These are phyloP conservation scores for Casuarius casuarius DNA, from an alignment of 2,113 vertebrate species.

Conservation along the genomic window DNA sequence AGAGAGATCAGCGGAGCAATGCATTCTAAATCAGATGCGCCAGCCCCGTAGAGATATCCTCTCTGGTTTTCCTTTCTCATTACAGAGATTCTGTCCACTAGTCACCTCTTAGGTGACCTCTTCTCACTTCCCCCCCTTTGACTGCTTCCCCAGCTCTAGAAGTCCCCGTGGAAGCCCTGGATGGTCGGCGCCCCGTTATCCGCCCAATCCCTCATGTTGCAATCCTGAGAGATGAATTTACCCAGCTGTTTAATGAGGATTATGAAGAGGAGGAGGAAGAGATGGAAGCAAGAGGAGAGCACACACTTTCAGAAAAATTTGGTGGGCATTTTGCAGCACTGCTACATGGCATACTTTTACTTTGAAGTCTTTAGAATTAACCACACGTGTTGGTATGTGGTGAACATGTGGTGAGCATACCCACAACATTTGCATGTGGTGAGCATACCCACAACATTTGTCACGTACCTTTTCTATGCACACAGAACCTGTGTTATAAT, in stretches of 20 bases:
- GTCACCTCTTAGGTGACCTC: not conserved
- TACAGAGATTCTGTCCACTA: not conserved
- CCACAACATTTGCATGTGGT: no score
- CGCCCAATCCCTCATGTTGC: constrained; percentile 80
- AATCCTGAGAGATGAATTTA: constrained; percentile 80
- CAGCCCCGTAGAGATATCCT: accelerated
- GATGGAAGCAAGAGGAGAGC: constrained; percentile 88
- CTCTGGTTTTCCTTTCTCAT: not conserved
- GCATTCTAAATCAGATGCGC: accelerated
- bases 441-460: accelerated
- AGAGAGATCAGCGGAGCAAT: accelerated
- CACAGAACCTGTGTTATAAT: accelerated
- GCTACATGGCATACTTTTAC: accelerated
- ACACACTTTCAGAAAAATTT: constrained; percentile 86
- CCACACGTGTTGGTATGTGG: accelerated
- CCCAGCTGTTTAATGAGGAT: constrained; percentile 79
- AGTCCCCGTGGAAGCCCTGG: constrained; percentile 75
- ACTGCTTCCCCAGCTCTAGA: constrained; percentile 75
- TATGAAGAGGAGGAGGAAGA: constrained; percentile 85
- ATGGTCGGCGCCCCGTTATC: constrained; percentile 61
- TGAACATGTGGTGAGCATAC: not conserved
- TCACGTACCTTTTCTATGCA: accelerated
- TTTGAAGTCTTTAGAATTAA: not conserved
- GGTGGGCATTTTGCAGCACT: constrained; percentile 71
- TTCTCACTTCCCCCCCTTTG: not conserved